Base-by-base conservation (phyloP, 2,888 invertebrate genomes). In the Watsonalla binaria region DNA sequence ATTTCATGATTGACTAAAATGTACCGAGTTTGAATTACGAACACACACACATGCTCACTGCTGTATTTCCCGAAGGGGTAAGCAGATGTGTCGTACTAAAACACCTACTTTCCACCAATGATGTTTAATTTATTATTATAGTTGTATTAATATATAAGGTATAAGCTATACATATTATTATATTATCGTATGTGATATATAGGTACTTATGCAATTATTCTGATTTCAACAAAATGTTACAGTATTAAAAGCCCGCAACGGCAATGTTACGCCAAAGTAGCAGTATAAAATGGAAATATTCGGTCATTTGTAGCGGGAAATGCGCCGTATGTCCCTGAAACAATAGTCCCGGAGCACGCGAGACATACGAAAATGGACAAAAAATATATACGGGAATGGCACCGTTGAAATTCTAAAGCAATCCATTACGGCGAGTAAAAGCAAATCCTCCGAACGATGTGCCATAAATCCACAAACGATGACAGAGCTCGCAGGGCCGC, bases 391-490 rank as follows among this genome's bases (percentile, higher is more conserved):
- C 46, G 46, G 59, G 51, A 54, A 61, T 48, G 51, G 57, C 60
- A 65, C 51, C 56, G 61, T 61, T 56, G 63, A 60, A 68, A 69
- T 75, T 68, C 68, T 65, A 74, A 68, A 71, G 71, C 70, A 71
- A 75, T 76, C 76, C 69, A 72, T 68, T 71, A 70, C 60, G 63
- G 62, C 59, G 63, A 66, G 70, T 68, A 66, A 66, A 75, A 72
- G 70, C 70, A 74, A 78, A 78, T 74, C 71, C 70, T 57, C 65
- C 70, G 68, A 74, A 72, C 73, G 76, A 75, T 71, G 70, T 61
- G 76, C 72, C 67, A 79, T 80, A 79, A 79, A 80, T 80, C 62
- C 63, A 61, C 59, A 59, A 64, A 62, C 70, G 72, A 75, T 76
- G 78, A 77, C 78, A 76, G 77, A 76, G 68, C 76, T 70, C 71